These are phyloP conservation scores for Tapera naevia DNA, from an alignment of 2,797 vertebrate species.

Conservation along the genomic window DNA sequence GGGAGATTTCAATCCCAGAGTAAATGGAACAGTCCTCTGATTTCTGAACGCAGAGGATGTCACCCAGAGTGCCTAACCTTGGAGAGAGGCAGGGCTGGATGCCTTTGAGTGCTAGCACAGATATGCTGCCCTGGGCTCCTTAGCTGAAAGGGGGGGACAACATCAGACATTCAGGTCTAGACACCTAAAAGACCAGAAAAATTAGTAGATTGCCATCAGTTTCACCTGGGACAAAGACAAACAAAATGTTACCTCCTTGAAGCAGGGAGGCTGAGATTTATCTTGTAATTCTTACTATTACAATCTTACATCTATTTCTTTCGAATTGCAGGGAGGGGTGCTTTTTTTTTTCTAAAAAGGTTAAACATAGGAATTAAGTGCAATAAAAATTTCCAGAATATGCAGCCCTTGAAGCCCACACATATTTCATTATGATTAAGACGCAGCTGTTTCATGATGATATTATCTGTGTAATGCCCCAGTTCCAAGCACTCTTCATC, in stretches of 20 bases:
- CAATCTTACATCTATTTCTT: not conserved
- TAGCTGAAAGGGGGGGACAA: not conserved
- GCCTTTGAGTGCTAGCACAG: not conserved
- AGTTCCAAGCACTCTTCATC: constrained; percentile 47
- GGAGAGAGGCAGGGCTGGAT: not conserved
- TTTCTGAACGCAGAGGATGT: not conserved
- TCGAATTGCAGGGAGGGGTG: not conserved
- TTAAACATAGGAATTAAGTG: constrained; percentile 37
- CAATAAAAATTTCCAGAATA: constrained; percentile 39
- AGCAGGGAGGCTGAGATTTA: not conserved
- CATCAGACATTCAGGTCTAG: not conserved
- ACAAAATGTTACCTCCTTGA: not conserved
- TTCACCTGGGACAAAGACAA: constrained; percentile 17
- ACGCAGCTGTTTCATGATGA: constrained; percentile 44
- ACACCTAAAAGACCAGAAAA: not conserved
- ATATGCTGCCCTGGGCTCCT: not conserved
- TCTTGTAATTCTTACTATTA: not conserved
- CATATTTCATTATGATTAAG: constrained; percentile 27
- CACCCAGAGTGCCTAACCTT: not conserved
- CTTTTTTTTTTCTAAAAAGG: not conserved
- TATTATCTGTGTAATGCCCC: constrained; percentile 48
- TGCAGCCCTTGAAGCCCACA: constrained; percentile 9
- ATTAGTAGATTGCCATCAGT: not conserved
- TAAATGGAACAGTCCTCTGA: not conserved
- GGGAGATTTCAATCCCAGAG: not conserved